These are phyloP conservation scores for Plectropomus leopardus DNA, from an alignment of 2,113 vertebrate species.

Conservation along the genomic window DNA sequence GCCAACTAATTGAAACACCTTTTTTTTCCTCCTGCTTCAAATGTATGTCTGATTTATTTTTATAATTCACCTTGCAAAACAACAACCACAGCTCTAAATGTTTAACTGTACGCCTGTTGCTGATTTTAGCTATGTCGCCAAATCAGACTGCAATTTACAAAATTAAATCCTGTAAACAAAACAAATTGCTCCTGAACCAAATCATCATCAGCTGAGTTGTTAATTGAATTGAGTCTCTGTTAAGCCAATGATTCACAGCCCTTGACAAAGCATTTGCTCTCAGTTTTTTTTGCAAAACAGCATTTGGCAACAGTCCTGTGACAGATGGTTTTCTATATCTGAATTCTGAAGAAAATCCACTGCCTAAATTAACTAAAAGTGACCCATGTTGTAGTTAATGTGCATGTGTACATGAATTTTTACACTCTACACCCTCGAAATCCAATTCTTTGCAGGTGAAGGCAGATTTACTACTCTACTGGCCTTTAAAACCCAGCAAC, in stretches of 20 bases:
- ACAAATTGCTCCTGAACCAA: not conserved
- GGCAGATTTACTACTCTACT: conserved; percentile 46
- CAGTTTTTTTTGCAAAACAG: conserved; percentile 43
- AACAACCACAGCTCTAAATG: not conserved
- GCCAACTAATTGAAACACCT: not conserved
- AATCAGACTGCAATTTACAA: not conserved
- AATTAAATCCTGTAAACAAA: not conserved
- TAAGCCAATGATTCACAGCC: conserved; percentile 14
- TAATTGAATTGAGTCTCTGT: conserved; percentile 31
- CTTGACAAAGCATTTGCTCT: conserved; percentile 36
- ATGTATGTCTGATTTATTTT: not conserved
- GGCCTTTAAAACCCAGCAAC: conserved; percentile 36
- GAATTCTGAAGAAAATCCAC: conserved; percentile 17
- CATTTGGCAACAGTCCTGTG: conserved; percentile 12
- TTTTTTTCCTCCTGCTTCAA: not conserved
- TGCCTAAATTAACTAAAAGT: conserved; percentile 18
- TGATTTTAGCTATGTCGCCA: not conserved
- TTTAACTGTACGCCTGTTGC: not conserved
- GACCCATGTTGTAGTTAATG: not conserved
- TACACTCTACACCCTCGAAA: not conserved
- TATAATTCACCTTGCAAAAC: not conserved
- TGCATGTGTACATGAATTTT: not conserved
- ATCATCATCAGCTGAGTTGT: conserved; percentile 17
- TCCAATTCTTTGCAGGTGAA: conserved; percentile 17
- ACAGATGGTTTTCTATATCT: conserved; percentile 36